phyloP scores from a whole-genome alignment of 2,797 vertebrate species.

The Pyrocephalus nanus region DNA sequence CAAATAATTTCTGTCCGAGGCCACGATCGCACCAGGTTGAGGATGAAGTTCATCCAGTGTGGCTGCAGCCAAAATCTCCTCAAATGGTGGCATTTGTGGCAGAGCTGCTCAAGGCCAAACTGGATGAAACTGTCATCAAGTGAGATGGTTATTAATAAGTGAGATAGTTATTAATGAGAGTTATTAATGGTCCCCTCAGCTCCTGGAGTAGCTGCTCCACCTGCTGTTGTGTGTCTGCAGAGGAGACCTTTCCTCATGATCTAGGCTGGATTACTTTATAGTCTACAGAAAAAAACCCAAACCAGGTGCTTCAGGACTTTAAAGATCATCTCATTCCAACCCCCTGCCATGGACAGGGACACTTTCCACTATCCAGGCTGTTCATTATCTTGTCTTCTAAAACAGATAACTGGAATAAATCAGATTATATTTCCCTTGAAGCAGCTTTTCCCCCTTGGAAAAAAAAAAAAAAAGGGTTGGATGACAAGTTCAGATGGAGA shows the following conservation, averaged over 20 bases:
- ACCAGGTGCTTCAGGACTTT: background rate
- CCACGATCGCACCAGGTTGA: rapidly evolving
- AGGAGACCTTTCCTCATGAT: background rate
- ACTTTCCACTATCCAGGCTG: too few species aligned
- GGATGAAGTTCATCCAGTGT: background rate
- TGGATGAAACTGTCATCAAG: background rate
- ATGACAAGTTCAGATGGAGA: background rate
- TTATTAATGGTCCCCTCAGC: background rate
- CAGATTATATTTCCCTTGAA: background rate
- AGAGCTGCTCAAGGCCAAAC: background rate
- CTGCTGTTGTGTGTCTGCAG: background rate
- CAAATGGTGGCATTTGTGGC: background rate
- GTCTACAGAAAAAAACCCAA: background rate
- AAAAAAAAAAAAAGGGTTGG: background rate
- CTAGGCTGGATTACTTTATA: background rate
- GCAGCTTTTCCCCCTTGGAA: background rate
- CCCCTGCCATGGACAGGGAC: too few species aligned
- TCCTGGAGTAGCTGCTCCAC: background rate
- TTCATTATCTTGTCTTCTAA: background rate
- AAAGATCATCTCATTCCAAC: too few species aligned
- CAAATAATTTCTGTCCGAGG: background rate
- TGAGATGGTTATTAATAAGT: background rate
- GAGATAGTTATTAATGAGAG: background rate
- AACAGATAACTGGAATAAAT: background rate
- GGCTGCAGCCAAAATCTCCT: background rate